Evolutionary conservation across 2,797 vertebrate genomes (phyloP).

Genomic region (Erpetoichthys calabaricus): DNA sequence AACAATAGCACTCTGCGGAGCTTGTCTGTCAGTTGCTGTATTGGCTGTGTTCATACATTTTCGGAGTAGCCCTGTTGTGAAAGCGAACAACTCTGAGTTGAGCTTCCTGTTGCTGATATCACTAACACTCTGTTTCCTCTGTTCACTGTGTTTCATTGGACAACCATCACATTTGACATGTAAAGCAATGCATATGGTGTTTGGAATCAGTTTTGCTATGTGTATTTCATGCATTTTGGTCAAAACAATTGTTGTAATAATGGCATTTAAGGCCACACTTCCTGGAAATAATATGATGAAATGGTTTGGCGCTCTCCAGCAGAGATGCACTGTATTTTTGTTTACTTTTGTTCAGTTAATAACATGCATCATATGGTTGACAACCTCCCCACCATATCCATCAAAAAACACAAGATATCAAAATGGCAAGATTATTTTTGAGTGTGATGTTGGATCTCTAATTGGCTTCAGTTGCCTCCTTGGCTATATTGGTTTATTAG

Average conservation of each 20-base stretch:
- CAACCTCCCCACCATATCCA: constrained; percentile 33
- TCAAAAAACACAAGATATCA: constrained; percentile 29
- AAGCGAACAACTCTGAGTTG: constrained; percentile 54
- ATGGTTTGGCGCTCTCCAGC: constrained; percentile 43
- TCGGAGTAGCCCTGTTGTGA: constrained; percentile 44
- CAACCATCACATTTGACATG: constrained; percentile 42
- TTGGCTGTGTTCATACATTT: constrained; percentile 37
- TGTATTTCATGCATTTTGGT: constrained; percentile 52
- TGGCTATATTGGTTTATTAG: constrained; percentile 45
- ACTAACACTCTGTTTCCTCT: constrained; percentile 50
- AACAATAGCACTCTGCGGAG: constrained; percentile 35
- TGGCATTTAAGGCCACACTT: constrained; percentile 42
- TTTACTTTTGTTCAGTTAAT: constrained; percentile 40
- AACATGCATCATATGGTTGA: constrained; percentile 42
- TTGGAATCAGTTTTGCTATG: constrained; percentile 42
- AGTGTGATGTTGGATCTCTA: constrained; percentile 43
- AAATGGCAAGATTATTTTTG: constrained; percentile 34
- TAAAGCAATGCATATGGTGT: constrained; percentile 38
- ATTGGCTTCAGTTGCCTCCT: constrained; percentile 45
- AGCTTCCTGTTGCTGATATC: constrained; percentile 52
- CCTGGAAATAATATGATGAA: constrained; percentile 41
- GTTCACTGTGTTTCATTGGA: constrained; percentile 43
- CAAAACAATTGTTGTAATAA: constrained; percentile 46
- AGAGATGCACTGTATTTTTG: constrained; percentile 37
- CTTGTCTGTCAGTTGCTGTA: constrained; percentile 31